Conservation (phyloP, 2,888 invertebrate species). For the Neoscelio sp. region DNA sequence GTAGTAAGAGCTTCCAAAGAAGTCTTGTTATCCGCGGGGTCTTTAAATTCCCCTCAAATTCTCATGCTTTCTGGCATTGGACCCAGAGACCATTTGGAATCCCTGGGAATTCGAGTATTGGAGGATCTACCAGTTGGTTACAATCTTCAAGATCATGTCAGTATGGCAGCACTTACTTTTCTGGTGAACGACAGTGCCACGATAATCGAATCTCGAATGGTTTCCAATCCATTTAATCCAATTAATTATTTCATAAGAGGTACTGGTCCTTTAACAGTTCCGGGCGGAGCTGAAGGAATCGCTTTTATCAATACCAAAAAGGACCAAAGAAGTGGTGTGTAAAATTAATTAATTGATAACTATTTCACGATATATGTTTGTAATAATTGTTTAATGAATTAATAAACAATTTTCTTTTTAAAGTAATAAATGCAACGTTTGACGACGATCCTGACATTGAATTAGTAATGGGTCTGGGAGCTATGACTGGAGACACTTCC, state of each 20-base stretch:
- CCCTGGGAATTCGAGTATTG: conserved; percentile 86
- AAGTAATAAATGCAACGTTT: conserved; percentile 21
- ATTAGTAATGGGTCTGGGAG: conserved; percentile 91
- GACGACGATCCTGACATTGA: conserved; percentile 90
- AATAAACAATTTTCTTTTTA: too few species aligned
- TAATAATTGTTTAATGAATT: too few species aligned
- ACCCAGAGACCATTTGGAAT: conserved; percentile 86
- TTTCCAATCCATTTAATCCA: conserved; percentile 84
- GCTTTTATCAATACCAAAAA: conserved; percentile 89
- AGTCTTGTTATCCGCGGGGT: conserved; percentile 91
- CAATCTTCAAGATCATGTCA: conserved; percentile 93
- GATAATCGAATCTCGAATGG: conserved; percentile 86
- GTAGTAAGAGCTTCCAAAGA: conserved; percentile 87
- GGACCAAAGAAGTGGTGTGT: conserved; percentile 30
- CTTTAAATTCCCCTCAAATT: conserved; percentile 93
- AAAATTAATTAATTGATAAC: conserved; percentile 1
- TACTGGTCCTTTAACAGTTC: conserved; percentile 89
- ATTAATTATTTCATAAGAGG: conserved; percentile 87
- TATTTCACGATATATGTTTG: too few species aligned
- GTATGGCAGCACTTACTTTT: conserved; percentile 89
- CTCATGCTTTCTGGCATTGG: conserved; percentile 94
- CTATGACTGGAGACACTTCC: conserved; percentile 89
- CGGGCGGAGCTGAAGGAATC: conserved; percentile 91
- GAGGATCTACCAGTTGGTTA: conserved; percentile 90
- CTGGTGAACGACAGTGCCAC: conserved; percentile 88